Conservation (phyloP, 2,797 vertebrate genomes). For the Micrastur ruficollis region DNA sequence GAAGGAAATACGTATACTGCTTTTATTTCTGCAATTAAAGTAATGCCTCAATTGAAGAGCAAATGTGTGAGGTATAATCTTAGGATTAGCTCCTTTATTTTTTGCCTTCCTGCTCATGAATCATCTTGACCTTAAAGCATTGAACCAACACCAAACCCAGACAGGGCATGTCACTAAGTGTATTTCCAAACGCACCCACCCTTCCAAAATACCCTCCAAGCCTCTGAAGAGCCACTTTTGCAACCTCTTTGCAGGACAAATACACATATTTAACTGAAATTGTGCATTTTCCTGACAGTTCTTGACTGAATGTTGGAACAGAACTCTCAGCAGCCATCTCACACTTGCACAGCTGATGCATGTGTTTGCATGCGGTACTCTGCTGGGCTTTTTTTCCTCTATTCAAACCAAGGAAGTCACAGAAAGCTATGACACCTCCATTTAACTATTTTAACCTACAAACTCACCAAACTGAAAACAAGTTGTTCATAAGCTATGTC, state of each 20-base stretch:
- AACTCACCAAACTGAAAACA: not conserved
- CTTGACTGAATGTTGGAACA: not conserved
- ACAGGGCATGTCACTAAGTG: not conserved
- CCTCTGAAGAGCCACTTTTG: not conserved
- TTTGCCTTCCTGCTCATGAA: not conserved
- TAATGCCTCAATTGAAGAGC: not conserved
- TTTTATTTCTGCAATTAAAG: not conserved
- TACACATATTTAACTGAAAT: not conserved
- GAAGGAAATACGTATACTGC: not conserved
- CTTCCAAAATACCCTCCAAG: not conserved
- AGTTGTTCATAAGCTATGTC: not conserved
- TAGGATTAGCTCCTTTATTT: not conserved
- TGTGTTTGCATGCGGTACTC: accelerated
- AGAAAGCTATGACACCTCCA: not conserved
- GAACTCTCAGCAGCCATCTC: not conserved
- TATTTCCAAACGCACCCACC: not conserved
- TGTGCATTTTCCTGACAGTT: not conserved
- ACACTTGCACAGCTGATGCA: not conserved
- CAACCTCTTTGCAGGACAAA: not conserved
- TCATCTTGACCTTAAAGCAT: not conserved
- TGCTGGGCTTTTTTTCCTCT: not conserved
- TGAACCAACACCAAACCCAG: not conserved
- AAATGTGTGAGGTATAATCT: not conserved
- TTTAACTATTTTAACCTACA: not conserved
- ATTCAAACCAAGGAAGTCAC: not conserved